Conservation (phyloP, 2,888 invertebrate species). For the Thysanoteuthis rhombus region DNA sequence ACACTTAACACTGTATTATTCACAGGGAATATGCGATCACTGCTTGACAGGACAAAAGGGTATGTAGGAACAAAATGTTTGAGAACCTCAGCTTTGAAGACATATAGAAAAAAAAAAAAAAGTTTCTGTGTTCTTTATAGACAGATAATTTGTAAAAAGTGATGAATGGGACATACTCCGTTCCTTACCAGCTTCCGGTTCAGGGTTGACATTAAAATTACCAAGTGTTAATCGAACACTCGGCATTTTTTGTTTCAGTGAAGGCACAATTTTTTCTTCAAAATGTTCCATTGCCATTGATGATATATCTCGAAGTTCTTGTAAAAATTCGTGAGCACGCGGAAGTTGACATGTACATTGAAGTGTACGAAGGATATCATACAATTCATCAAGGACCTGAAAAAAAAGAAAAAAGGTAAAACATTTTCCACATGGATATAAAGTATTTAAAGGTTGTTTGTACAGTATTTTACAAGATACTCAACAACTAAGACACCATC, state of each 20-base stretch:
- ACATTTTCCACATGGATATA: not conserved
- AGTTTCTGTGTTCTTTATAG: too few relatives aligned
- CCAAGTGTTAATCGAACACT: slow-evolving; percentile 45
- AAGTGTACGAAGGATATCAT: slow-evolving; percentile 78
- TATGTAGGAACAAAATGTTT: too few relatives aligned
- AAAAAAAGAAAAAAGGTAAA: slow-evolving; percentile 25
- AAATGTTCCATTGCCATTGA: slow-evolving; percentile 97
- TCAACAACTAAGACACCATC: too few relatives aligned
- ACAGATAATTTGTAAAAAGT: too few relatives aligned
- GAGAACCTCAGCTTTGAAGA: too few relatives aligned
- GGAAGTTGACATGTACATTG: slow-evolving; percentile 75
- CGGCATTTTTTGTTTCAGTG: slow-evolving; percentile 53
- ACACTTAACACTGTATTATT: too few relatives aligned
- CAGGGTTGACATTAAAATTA: slow-evolving; percentile 36
- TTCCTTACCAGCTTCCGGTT: slow-evolving; percentile 28
- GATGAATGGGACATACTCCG: slow-evolving; percentile 14
- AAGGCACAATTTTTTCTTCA: slow-evolving; percentile 89
- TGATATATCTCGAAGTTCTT: slow-evolving; percentile 89
- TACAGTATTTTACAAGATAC: too few relatives aligned
- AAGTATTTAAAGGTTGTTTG: too few relatives aligned
- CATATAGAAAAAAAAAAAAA: too few relatives aligned
- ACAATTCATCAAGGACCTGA: slow-evolving; percentile 88
- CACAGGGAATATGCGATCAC: too few relatives aligned
- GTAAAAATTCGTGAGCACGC: slow-evolving; percentile 84
- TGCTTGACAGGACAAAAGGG: too few relatives aligned